Conservation (phyloP, 64 coral and sea anemone genomes). For the Anthopleura sola region DNA sequence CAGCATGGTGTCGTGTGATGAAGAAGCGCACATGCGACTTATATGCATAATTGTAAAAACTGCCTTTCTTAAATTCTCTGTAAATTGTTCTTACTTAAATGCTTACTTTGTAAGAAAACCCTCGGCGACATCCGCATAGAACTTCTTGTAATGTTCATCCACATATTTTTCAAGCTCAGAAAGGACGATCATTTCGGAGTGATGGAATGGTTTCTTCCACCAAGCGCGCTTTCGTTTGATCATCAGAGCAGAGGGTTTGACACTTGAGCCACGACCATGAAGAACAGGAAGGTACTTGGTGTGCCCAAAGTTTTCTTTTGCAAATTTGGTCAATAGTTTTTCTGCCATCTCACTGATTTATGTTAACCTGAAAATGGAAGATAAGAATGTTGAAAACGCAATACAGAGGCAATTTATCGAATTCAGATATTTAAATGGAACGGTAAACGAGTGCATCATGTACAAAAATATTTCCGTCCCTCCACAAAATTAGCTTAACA, state of each 20-base stretch:
- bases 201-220: slow-evolving; percentile 52
- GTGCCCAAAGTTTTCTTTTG: slow-evolving; percentile 42
- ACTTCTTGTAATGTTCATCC: neutral
- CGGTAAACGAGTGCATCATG: too few relatives aligned
- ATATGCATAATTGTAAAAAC: too few relatives aligned
- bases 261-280: slow-evolving; percentile 41
- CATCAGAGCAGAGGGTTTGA: slow-evolving; percentile 17
- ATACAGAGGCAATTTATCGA: too few relatives aligned
- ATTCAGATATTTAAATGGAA: too few relatives aligned
- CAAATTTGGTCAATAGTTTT: slow-evolving; percentile 18
- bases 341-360: neutral
- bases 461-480: too few relatives aligned
- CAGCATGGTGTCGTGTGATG: too few relatives aligned
- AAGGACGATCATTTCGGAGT: slow-evolving; percentile 33
- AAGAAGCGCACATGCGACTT: too few relatives aligned
- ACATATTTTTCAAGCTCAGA: slow-evolving; percentile 27
- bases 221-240: slow-evolving; percentile 34
- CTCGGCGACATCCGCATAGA: neutral
- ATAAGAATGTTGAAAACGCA: too few relatives aligned
- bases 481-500: too few relatives aligned
- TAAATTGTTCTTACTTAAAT: neutral
- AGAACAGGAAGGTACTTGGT: slow-evolving; percentile 35
- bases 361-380: neutral
- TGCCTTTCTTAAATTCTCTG: too few relatives aligned
- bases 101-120: slow-evolving; percentile 15